Base-by-base conservation (phyloP, 2,113 vertebrate genomes). In the Fregata magnificens region DNA sequence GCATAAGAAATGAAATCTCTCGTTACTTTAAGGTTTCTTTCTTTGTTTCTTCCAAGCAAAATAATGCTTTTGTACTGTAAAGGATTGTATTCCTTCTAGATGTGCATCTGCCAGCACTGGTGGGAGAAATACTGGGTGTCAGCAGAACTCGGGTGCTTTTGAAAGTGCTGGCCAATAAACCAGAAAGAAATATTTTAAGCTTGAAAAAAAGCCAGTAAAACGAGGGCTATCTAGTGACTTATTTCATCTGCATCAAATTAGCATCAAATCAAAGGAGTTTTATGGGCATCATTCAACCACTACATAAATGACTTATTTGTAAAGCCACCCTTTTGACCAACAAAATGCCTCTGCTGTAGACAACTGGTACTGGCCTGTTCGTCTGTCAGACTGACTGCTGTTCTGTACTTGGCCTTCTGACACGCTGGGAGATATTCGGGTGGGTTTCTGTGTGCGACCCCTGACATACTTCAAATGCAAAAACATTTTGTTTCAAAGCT, bases 91-190 rank as follows among this genome's bases (percentile, higher is more conserved):
- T 88, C 31, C 47, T 96, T 63, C 21, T 16, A 76, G 56, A 34
- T 19, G 18, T 0, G 0, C 4, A 7, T 50, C 63, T 95, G 7
- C 45, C 50, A 26, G 2, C 0, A 0, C 7, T 47, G 18, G 3
- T 85, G 36, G 71, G 45, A 76, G n/a, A 28, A 77, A 20, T 58
- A 47, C 11, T 21, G n/a, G n/a, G 7, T 34, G 61, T 56, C 38
- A 63, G 13, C 9, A 59, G 29, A 71, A n/a, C 38, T 38, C 6
- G 1, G 19, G 45, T 59, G 5, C 38, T 55, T 81, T 25, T 34
- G n/a, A 61, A 92, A 55, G 32, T 32, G 32, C 22, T 90, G 11
- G n/a, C 31, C 8, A n/a, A 1, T 50, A 86, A 92, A 67, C 15
- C 7, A 40, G 55, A 61, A 47, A 40, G 19, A 61, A 56, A 50